Evolutionary conservation across 2,797 vertebrate species (phyloP), one percentile per base, ranked within the genome.

Genomic region (Paramormyrops hopkinsi): DNA sequence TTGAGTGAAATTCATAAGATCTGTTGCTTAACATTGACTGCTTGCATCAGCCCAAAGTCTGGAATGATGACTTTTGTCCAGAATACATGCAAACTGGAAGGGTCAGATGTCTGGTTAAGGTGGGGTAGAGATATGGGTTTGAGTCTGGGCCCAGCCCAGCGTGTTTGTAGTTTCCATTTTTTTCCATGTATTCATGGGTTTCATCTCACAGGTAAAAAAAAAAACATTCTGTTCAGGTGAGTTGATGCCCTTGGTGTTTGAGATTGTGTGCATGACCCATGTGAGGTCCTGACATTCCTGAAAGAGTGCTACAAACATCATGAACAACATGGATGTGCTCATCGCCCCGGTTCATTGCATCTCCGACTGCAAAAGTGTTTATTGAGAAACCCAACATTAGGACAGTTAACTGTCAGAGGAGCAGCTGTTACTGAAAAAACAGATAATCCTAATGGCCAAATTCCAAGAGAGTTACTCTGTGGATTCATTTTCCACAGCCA

Each of bases 391-490:
- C n/a, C 82, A 29, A 84, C 82, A 29, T 44, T 51, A 51, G 7
- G 48, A 50, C 44, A n/a, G 44, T 59, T 29, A 46, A 54, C 33
- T 41, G 88, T 51, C 22, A 29, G 44, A 83, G 25, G 33, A 44
- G 25, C 69, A 69, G 7, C 56, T 69, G 11, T 59, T 89, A 62
- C 46, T 50, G 59, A 29, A 62, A 86, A 89, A 89, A 69, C 46
- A 89, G 87, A 25, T 2, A 41, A 44, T 65, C 41, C 19, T 50
- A 48, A 69, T 86, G 54, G 46, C 29, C 56, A 8, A 11, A 2
- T 83, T 89, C 82, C 56, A 69, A 86, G 14, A 48, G 50, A 84
- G 54, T 88, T 51, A 54, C 50, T 44, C 53, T 56, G 51, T 79
- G 73, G 73, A 79, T 79, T 44, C 41, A 79, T 79, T 14, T 44